A percentile compares a stretch with the other conserved stretches of the same genome.
Evolutionary conservation across 1,140 invertebrate species (phyloP).

Genomic region (Hormaphis cornu): DNA sequence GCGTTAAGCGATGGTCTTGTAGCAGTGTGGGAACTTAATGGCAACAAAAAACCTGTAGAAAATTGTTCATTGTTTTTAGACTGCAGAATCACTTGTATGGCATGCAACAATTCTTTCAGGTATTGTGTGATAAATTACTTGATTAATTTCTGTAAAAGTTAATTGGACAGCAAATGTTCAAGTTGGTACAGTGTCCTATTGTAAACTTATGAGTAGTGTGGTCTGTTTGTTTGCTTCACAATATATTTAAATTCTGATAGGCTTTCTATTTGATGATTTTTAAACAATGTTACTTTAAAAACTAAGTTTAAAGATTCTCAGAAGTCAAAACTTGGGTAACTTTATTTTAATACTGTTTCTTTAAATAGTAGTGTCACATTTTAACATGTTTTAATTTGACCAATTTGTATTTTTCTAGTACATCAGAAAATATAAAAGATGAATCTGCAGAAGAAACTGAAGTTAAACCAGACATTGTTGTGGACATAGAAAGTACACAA

Average conservation of each 20-base stretch:
- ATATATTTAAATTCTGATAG: no score
- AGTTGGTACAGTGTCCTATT: no score
- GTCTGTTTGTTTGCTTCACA: no score
- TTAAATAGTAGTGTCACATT: no score
- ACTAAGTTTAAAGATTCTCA: no score
- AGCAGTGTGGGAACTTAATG: conserved; percentile 15
- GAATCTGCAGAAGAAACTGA: conserved; percentile 9
- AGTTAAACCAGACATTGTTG: neutral
- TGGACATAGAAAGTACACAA: neutral
- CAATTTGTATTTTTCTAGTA: neutral
- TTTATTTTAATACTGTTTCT: no score
- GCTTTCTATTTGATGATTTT: no score
- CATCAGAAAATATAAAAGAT: neutral
- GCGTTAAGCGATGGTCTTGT: conserved; percentile 31
- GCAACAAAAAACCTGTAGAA: conserved; percentile 13
- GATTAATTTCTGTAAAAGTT: no score
- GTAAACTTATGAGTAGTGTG: no score
- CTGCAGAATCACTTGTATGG: conserved; percentile 34
- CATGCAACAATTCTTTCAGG: neutral
- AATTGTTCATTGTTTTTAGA: conserved; percentile 28
- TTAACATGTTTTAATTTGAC: neutral
- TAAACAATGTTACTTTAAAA: no score
- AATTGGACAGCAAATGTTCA: no score
- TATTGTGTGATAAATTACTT: neutral
- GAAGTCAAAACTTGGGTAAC: no score